Evolutionary conservation across 2,888 invertebrate species (phyloP), one percentile per base, ranked within the genome.

Genomic region (Caenorhabditis sp.): DNA sequence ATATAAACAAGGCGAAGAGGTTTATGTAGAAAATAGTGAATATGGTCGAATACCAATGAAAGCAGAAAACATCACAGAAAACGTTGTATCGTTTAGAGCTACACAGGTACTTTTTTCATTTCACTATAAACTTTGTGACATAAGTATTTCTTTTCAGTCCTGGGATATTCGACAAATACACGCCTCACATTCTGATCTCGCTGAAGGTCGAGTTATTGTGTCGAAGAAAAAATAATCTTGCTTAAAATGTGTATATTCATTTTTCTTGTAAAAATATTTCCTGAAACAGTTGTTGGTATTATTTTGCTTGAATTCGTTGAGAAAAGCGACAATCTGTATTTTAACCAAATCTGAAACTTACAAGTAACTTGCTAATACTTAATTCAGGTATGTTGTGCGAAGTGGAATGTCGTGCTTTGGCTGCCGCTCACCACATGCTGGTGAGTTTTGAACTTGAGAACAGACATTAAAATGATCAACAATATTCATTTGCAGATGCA

Each of bases 1-100:
- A 23, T 75, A 65, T 64, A 79, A 79, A 60, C 77, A 74, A 26
- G 73, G 75, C 0, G 79, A 79, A 57, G 79, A 79, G 14, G 72
- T 75, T 1, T 14, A 19, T n/a, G 77, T 65, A 0, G 62, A 60
- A 36, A 77, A 66, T 53, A 70, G 27, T n/a, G 60, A 63, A 43
- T 75, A 66, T 53, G 70, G 70, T 8, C 59, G 63, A n/a, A 54
- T 79, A 17, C 70, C 63, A 12, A 77, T 75, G 12, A 65, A 66
- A 36, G 64, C 73, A 12, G 79, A 79, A 26, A 63, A 67, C 10
- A 61, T 68, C 19, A 62, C 24, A 26, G 79, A 79, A n/a, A 62
- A 54, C 12, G 49, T 72, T 6, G 66, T 78, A 3, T 37, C 26
- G 12, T 66, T 78, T 26, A 76, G 76, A 62, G 76, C 63, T 23